A percentile compares a stretch with the other conserved stretches of the same genome.
Conservation (phyloP, 1,140 invertebrate species). For the Melanaphis sacchari region DNA sequence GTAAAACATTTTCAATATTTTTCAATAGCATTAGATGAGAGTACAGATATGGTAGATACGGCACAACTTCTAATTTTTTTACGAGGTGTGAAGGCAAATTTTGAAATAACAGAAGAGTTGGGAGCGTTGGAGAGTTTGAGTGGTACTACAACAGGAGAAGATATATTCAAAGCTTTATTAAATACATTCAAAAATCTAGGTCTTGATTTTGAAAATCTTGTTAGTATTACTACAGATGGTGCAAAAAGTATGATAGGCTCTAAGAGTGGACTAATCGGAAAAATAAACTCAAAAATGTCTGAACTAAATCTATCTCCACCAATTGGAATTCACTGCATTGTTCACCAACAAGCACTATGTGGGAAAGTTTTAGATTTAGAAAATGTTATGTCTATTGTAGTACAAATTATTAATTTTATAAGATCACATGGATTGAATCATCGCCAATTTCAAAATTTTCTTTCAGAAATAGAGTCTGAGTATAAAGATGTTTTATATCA, state of each 20-base stretch:
- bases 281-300: not conserved
- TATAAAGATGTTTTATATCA: too few species aligned
- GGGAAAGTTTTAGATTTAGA: constrained; percentile 30
- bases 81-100: too few species aligned
- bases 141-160: too few species aligned
- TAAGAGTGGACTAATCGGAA: constrained; percentile 9
- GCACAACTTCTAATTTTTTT: too few species aligned
- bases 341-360: constrained; percentile 14
- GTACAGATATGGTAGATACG: too few species aligned
- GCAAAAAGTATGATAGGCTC: constrained; percentile 23
- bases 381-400: constrained; percentile 34
- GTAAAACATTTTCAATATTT: constrained; percentile 24
- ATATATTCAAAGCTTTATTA: not conserved
- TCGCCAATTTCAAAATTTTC: constrained; percentile 32
- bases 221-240: not conserved
- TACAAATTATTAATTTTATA: constrained; percentile 40
- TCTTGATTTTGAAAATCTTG: constrained; percentile 31
- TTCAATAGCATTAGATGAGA: not conserved
- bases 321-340: constrained; percentile 35
- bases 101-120: too few species aligned
- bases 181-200: constrained; percentile 28
- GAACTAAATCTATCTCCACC: not conserved
- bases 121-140: too few species aligned
- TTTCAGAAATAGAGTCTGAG: not conserved
- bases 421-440: constrained; percentile 30